Evolutionary conservation across 2,888 invertebrate genomes (phyloP), one percentile per base, ranked within the genome.

Genomic region (Limenitis camilla): DNA sequence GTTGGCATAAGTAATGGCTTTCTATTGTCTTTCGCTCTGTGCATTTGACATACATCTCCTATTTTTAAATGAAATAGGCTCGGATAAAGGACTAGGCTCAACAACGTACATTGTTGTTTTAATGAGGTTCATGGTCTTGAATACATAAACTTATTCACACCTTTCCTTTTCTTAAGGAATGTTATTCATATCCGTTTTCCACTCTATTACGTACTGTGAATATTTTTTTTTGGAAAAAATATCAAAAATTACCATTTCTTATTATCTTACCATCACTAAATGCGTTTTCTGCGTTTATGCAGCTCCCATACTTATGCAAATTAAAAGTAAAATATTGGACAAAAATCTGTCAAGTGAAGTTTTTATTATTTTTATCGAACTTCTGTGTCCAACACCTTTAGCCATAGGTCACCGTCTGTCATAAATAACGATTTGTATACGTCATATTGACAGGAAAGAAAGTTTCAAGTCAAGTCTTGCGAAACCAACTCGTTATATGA

Each of bases 401-500:
- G 29, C 4, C 36, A 45, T 45, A 35, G 36, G n/a, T n/a, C n/a
- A n/a, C n/a, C n/a, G 9, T 10, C 6, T 44, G 28, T 35, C 29
- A 6, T 29, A 28, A 27, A 27, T 45, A 45, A 45, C 36, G 44
- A 11, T 45, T 45, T 45, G 28, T 28, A 74, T 68, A 69, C 65
- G 64, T 19, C 19, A 2, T 5, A 19, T 7, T 30, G 10, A 32
- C 33, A 44, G 40, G 40, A 40, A 45, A 45, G 50, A 44, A 51
- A 51, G 46, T 46, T 40, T 39, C 33, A 42, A 52, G 40, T 49
- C 30, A 52, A 50, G 33, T 52, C 43, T 52, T 56, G 53, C 52
- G 53, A 50, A 56, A 56, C 56, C 40, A 56, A 40, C 36, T 50
- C 43, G 50, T 53, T 56, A 53, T 53, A 44, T 39, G 56, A 58